Evolutionary conservation across 2,797 vertebrate genomes (phyloP).

Genomic region (Amblyraja radiata): DNA sequence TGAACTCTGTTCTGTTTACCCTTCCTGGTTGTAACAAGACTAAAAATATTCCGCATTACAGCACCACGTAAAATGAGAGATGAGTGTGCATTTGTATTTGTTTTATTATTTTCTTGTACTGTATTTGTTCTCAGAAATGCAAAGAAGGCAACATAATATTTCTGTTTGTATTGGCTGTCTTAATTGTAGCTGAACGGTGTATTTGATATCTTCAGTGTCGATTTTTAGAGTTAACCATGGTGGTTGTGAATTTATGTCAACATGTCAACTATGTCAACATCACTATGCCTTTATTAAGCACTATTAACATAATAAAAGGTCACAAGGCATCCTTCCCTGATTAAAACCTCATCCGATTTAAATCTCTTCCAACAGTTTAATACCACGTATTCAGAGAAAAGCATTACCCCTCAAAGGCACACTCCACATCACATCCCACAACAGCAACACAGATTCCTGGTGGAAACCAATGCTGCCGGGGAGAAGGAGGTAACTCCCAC

Average conservation of each 20-base stretch:
- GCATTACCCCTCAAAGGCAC: no score
- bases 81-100: neutral
- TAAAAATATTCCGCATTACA: neutral
- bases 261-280: neutral
- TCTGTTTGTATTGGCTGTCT: neutral
- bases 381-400: no score
- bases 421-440: no score
- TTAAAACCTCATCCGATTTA: no score
- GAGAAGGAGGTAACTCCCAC: no score
- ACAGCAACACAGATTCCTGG: no score
- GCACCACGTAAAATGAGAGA: neutral
- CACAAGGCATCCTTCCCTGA: no score
- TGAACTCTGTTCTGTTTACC: neutral
- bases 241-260: neutral
- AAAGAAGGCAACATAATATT: neutral
- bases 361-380: no score
- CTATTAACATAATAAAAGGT: neutral
- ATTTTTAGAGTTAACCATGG: neutral
- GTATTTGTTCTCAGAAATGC: neutral
- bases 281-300: neutral
- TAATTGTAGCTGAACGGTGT: neutral
- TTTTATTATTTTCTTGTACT: neutral
- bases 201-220: neutral
- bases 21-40: neutral
- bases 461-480: no score